Conservation (phyloP, 2,113 vertebrate genomes). For the Brevimyrus niger region DNA sequence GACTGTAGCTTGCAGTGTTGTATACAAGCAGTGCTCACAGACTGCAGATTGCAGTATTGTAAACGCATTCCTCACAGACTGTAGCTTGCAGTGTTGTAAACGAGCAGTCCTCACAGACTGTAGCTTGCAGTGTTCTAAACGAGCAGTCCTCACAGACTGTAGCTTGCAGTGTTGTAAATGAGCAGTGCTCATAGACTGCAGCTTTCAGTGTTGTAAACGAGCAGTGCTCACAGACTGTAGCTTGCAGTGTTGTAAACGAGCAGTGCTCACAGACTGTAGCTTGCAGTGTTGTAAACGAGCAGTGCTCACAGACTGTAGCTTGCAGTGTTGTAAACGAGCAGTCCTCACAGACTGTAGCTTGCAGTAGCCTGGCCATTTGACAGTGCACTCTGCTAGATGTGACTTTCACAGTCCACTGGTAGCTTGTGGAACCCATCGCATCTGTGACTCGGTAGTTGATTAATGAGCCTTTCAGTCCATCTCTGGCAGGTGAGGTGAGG, state of each 20-base stretch:
- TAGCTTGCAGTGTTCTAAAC: no score
- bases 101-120: no score
- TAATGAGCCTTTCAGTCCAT: slow-evolving; percentile 95
- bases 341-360: background rate
- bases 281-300: background rate
- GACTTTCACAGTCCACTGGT: slow-evolving; percentile 98
- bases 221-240: no score
- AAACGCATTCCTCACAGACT: background rate
- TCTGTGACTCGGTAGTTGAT: slow-evolving; percentile 90
- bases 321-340: background rate
- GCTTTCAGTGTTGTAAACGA: background rate
- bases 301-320: no score
- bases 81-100: background rate
- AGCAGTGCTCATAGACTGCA: background rate
- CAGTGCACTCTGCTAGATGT: slow-evolving; percentile 78
- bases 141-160: no score
- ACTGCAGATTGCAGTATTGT: no score
- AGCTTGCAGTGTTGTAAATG: background rate
- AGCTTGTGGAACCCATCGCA: slow-evolving; percentile 89
- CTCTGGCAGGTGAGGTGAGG: slow-evolving; percentile 77
- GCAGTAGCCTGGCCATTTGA: slow-evolving; percentile 55
- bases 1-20: no score
- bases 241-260: background rate
- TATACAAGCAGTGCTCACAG: no score
- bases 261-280: background rate